These are phyloP conservation scores for Neogale vison DNA, from an alignment of 2,113 vertebrate genomes.

Conservation along the genomic window DNA sequence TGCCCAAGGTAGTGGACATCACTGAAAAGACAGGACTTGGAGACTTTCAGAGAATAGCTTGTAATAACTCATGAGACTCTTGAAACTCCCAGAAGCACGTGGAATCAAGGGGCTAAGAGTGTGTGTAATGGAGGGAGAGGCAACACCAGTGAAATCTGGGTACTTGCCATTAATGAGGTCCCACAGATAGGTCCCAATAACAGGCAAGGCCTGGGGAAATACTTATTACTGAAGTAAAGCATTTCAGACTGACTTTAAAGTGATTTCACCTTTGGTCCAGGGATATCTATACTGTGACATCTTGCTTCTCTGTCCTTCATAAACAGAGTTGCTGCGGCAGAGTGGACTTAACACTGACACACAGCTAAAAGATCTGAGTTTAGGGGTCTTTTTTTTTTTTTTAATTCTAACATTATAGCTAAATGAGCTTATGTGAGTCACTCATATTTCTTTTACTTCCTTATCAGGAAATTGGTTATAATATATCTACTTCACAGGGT, in stretches of 20 bases:
- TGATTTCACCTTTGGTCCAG: background rate
- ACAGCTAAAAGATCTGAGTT: background rate
- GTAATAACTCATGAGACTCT: rapidly evolving
- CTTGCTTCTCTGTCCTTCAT: background rate
- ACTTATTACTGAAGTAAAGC: background rate
- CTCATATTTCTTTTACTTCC: background rate
- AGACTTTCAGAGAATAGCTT: background rate
- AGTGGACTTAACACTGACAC: background rate
- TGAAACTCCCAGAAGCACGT: background rate
- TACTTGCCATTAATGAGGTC: background rate
- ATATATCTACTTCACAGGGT: background rate
- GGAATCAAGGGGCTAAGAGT: background rate
- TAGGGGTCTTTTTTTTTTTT: background rate
- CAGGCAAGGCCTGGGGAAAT: background rate
- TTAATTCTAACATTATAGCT: background rate
- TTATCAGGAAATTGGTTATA: background rate
- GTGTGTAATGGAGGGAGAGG: background rate
- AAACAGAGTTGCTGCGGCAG: background rate
- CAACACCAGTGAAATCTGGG: background rate
- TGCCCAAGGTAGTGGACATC: rapidly evolving
- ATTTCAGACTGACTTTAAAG: background rate
- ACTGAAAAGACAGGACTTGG: background rate
- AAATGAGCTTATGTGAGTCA: background rate
- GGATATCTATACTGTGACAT: background rate
- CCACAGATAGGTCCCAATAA: background rate